A percentile compares a stretch with the other conserved stretches of the same genome.
Conservation (phyloP, 37 sponge, comb jelly and placozoan genomes). For the Aphrocallistes beatrix region DNA sequence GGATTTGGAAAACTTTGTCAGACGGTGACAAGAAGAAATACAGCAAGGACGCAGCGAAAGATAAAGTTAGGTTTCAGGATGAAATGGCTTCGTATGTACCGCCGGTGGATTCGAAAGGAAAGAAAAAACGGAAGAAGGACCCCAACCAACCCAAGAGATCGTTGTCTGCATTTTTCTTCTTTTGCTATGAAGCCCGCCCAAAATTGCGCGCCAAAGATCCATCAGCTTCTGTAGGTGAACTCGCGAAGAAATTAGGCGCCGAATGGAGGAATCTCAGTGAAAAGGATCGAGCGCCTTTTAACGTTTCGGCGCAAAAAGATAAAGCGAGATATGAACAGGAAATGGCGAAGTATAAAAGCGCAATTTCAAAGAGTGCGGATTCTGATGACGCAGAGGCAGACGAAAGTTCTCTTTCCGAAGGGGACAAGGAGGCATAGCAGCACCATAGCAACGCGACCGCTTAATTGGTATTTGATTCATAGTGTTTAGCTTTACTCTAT, state of each 20-base stretch:
- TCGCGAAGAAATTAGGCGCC: slow-evolving; percentile 64
- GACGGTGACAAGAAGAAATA: slow-evolving; percentile 38
- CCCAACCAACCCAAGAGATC: slow-evolving; percentile 61
- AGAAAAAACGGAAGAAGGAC: slow-evolving; percentile 50
- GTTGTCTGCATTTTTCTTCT: slow-evolving; percentile 69
- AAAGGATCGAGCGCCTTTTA: slow-evolving; percentile 49
- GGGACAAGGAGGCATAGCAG: neutral
- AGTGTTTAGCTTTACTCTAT: no score
- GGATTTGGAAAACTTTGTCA: slow-evolving; percentile 34
- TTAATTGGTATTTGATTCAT: neutral
- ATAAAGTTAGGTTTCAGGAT: slow-evolving; percentile 38
- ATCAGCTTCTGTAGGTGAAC: slow-evolving; percentile 36
- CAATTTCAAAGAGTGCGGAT: slow-evolving; percentile 27
- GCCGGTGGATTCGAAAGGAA: neutral
- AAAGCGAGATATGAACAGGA: slow-evolving; percentile 51
- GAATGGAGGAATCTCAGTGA: slow-evolving; percentile 45
- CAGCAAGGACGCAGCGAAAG: slow-evolving; percentile 25
- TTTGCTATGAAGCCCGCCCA: slow-evolving; percentile 46
- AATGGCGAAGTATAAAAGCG: slow-evolving; percentile 33
- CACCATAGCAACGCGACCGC: neutral
- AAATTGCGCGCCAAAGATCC: slow-evolving; percentile 41
- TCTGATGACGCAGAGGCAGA: neutral
- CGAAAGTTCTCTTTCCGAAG: neutral
- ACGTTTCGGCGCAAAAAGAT: slow-evolving; percentile 45
- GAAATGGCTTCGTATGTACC: slow-evolving; percentile 60